Percentiles rank a stretch among this genome's conserved stretches.
phyloP scores from a whole-genome alignment of 2,888 invertebrate species.

The Mechanitis mazaeus region DNA sequence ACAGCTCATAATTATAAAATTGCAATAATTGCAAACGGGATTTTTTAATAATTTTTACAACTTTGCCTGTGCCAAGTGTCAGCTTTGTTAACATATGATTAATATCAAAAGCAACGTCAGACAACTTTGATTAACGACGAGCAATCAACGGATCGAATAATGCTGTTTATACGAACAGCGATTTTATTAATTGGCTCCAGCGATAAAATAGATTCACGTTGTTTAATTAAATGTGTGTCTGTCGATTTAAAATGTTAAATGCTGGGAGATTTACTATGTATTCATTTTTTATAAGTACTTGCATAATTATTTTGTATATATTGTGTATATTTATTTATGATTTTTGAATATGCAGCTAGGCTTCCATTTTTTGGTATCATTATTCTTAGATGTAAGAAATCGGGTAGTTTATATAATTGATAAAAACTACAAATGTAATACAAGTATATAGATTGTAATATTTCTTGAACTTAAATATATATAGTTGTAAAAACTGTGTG shows the following conservation, averaged over 20 bases:
- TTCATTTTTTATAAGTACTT: not conserved
- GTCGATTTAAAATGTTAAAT: slow-evolving; percentile 2
- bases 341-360: not conserved
- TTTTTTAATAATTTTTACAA: not conserved
- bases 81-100: slow-evolving; percentile 32
- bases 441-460: no score
- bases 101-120: slow-evolving; percentile 37
- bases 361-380: no score
- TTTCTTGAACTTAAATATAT: no score
- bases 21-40: no score
- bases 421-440: no score
- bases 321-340: not conserved
- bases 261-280: not conserved
- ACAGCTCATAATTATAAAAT: no score
- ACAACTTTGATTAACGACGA: slow-evolving; percentile 58
- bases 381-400: no score
- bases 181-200: slow-evolving; percentile 31
- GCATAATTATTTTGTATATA: not conserved
- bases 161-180: slow-evolving; percentile 43
- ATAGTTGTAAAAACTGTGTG: no score
- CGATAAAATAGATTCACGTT: slow-evolving; percentile 5
- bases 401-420: no score
- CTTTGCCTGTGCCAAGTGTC: slow-evolving; percentile 18
- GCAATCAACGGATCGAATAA: slow-evolving; percentile 56
- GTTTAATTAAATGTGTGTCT: slow-evolving; percentile 5